Evolutionary conservation across 2,113 vertebrate genomes (phyloP), one percentile per base, ranked within the genome.

Genomic region (Potamarius usumacintae): DNA sequence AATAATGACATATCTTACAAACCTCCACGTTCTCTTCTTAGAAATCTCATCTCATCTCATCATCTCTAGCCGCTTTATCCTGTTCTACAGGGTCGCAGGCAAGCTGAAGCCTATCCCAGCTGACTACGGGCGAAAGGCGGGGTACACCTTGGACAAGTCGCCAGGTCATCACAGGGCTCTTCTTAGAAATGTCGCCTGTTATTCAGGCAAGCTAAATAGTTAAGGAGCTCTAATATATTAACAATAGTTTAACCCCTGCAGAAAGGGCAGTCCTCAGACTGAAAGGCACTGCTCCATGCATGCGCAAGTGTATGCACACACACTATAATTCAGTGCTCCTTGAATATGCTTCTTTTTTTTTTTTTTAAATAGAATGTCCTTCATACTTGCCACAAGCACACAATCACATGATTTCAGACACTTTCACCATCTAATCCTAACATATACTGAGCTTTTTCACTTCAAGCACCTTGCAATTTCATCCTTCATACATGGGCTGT

Each of bases 221-320:
- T 94, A 94, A 95, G 95, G 92, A 92, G 93, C 91, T 92, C 87
- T 84, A 89, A 93, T 94, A 92, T 94, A 91, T 95, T 93, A 94
- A 88, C 89, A 92, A 88, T 88, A 91, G 62, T 50, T 50, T 85
- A 87, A 88, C 72, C 84, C 82, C 89, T 85, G 85, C 87, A 63
- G 77, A 27, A 69, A 80, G 48, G 25, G 18, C n/a, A 20, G 57
- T 62, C n/a, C 42, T 78, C 5, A 60, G 77, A 58, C 30, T 22
- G 42, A 63, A 63, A 57, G 57, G 55, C 57, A 58, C 17, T 5
- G 1, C 4, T 67, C 7, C 20, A 12, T 30, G 34, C 34, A 42
- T 42, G 34, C 34, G 2, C 34, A 42, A 42, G 34, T 42, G 34
- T 42, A 42, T 42, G 34, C 34, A 42, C 34, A 42, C 34, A 42